Conservation (phyloP, 2,888 invertebrate genomes). For the Cybosia mesomella region DNA sequence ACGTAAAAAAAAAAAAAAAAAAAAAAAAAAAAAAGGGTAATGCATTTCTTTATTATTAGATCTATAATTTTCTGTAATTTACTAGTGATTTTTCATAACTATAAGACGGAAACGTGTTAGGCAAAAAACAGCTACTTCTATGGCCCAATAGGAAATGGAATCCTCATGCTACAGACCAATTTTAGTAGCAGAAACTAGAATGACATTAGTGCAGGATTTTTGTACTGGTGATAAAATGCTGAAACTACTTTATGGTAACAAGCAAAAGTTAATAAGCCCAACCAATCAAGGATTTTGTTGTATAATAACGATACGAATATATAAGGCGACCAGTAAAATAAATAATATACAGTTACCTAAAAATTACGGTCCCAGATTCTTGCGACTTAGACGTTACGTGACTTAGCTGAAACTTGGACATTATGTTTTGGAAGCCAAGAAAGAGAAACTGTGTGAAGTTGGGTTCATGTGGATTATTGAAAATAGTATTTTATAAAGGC, state of each 20-base stretch:
- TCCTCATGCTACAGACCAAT: slow-evolving; percentile 15
- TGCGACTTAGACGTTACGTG: background rate
- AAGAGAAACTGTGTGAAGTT: too few relatives aligned
- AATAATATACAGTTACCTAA: too few relatives aligned
- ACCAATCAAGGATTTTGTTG: background rate
- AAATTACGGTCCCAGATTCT: background rate
- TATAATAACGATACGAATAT: too few relatives aligned
- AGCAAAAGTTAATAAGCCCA: background rate
- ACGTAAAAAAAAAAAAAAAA: too few relatives aligned
- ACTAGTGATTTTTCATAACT: background rate
- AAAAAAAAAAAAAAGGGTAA: too few relatives aligned
- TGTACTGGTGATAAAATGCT: slow-evolving; percentile 5
- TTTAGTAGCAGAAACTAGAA: slow-evolving; percentile 11
- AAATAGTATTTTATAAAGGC: too few relatives aligned
- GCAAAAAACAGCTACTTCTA: slow-evolving; percentile 3
- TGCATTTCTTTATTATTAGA: too few relatives aligned
- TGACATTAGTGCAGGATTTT: slow-evolving; percentile 10
- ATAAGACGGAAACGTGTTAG: background rate
- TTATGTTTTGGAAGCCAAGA: background rate
- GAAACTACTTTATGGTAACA: slow-evolving; percentile 8
- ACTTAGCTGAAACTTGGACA: background rate
- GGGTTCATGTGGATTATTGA: too few relatives aligned
- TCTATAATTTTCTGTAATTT: too few relatives aligned
- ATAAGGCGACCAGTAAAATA: too few relatives aligned
- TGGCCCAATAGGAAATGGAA: background rate